phyloP scores from a whole-genome alignment of 2,113 vertebrate genomes.

The Mola mola region DNA sequence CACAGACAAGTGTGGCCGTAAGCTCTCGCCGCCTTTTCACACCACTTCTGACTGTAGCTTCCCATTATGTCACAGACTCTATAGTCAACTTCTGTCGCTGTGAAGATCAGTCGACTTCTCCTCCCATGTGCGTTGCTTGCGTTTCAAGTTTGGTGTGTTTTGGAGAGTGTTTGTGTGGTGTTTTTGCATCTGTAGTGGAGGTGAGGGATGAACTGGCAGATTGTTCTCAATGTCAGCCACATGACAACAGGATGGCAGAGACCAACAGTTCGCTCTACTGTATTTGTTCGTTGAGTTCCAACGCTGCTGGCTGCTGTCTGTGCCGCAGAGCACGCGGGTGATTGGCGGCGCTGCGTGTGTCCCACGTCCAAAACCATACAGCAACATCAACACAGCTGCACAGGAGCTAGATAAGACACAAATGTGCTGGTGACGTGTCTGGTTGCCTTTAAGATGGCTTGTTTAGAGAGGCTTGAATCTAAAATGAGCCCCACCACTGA shows the following conservation, averaged over 20 bases:
- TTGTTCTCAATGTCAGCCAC: slow-evolving; percentile 63
- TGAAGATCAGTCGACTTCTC: neutral
- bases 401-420: slow-evolving; percentile 39
- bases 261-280: slow-evolving; percentile 31
- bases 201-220: slow-evolving; percentile 50
- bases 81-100: slow-evolving; percentile 16
- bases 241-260: slow-evolving; percentile 56
- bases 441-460: slow-evolving; percentile 41
- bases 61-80: neutral
- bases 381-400: slow-evolving; percentile 21
- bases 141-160: slow-evolving; percentile 14
- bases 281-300: slow-evolving; percentile 36
- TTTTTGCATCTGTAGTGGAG: slow-evolving; percentile 33
- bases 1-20: neutral
- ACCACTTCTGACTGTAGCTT: slow-evolving; percentile 2
- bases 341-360: slow-evolving; percentile 35
- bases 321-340: slow-evolving; percentile 17
- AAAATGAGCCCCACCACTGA: slow-evolving; percentile 34
- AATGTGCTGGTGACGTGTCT: slow-evolving; percentile 43
- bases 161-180: neutral
- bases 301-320: slow-evolving; percentile 2
- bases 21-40: slow-evolving; percentile 4
- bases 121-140: too few species aligned
- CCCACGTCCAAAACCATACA: slow-evolving; percentile 31
- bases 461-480: slow-evolving; percentile 45